Base-by-base conservation (phyloP, 2,888 invertebrate genomes). In the Lochmaea crataegi region DNA sequence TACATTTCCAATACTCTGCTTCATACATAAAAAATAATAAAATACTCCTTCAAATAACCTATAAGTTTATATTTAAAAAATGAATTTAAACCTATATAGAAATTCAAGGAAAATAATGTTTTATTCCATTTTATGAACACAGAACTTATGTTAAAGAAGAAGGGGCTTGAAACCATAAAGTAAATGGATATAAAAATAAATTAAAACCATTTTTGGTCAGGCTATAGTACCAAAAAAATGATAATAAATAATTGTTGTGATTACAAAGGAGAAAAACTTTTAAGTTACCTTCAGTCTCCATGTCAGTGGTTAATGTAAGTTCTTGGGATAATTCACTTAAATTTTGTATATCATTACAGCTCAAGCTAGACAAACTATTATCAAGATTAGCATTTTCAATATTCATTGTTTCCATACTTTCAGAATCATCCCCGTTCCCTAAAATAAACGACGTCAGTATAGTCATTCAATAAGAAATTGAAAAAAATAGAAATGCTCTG, bases 311-410 rank as follows among this genome's bases (percentile, higher is more conserved):
- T 65, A 85, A 77, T 61, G 83, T 81, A 71, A 86, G 76, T 75
- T 84, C 85, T 16, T 85, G 82, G 5, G 86, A 84, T 56, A 85
- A 77, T 72, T 86, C 83, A 18, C 83, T 84, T 53, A 86, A 80
- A 68, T 83, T 83, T 72, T 85, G 84, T 41, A 84, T 79, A 76
- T 85, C 85, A 48, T 77, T 81, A 18, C 80, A 78, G 65, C 80
- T 81, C 67, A 85, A 79, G 45, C 79, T 77, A 4, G 83, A 77
- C 60, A 85, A 73, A 74, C 81, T 82, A 32, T 73, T 77, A 76
- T 75, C 78, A 61, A 83, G 68, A 38, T 81, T 76, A 48, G 80
- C 72, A 66, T 79, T 83, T 68, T 84, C 85, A 41, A 83, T 82
- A 56, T 77, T 80, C 68, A 84, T 76, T 56, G 81, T 82, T 69